A percentile compares a stretch with the other conserved stretches of the same genome.
Conservation (phyloP, 2,888 invertebrate genomes). For the Aplocera efformata region DNA sequence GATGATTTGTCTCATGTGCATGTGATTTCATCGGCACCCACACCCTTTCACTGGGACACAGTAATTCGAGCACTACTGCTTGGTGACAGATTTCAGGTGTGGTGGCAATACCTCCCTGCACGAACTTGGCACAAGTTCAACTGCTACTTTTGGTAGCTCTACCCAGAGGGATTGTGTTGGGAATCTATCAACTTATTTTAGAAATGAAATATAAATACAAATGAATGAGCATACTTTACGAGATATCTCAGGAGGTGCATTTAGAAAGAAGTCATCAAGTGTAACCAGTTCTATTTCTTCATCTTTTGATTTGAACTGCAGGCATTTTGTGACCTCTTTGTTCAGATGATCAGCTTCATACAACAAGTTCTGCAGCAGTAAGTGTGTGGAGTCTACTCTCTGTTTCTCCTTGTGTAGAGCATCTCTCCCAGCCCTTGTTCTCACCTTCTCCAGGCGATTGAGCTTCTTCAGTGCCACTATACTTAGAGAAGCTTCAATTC, state of each 20-base stretch:
- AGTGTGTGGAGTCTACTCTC: conserved; percentile 92
- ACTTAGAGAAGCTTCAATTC: conserved; percentile 86
- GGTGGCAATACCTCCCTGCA: too few species aligned
- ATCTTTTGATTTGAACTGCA: conserved; percentile 97
- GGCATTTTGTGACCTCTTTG: conserved; percentile 96
- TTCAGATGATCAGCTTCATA: conserved; percentile 97
- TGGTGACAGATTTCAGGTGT: too few species aligned
- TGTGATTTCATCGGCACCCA: too few species aligned
- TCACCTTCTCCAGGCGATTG: conserved; percentile 93
- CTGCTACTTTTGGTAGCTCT: too few species aligned
- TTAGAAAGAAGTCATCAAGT: conserved; percentile 89
- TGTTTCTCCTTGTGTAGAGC: conserved; percentile 90
- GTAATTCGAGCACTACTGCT: too few species aligned
- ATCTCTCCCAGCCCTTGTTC: conserved; percentile 91
- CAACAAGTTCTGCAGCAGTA: conserved; percentile 94
- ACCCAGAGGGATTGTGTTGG: too few species aligned
- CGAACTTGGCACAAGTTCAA: too few species aligned
- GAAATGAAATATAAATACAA: too few species aligned
- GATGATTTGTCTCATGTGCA: too few species aligned
- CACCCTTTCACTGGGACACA: too few species aligned
- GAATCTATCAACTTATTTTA: too few species aligned
- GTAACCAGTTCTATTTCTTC: conserved; percentile 94
- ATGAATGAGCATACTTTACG: conserved; percentile 78
- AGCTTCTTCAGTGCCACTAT: conserved; percentile 93
- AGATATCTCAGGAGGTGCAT: conserved; percentile 86